phyloP scores from a whole-genome alignment of 2,113 vertebrate species.

The Brevimyrus niger region DNA sequence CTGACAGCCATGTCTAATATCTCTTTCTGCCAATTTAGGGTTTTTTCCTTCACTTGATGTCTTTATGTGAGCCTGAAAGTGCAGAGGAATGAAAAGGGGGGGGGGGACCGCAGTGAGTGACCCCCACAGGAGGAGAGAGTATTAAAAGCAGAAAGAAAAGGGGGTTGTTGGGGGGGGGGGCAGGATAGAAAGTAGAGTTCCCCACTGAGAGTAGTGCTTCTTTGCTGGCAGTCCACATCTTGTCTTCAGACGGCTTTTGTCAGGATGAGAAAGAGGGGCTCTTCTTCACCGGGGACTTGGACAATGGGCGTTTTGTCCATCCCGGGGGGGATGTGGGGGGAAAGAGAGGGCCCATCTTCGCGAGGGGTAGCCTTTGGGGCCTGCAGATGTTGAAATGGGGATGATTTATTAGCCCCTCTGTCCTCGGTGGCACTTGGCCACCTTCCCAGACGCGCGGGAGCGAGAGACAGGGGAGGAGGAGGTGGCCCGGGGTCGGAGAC shows the following conservation, averaged over 20 bases:
- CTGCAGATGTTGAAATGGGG: constrained; percentile 81
- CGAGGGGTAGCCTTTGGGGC: constrained; percentile 71
- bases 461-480: constrained; percentile 48
- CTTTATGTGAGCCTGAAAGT: constrained; percentile 91
- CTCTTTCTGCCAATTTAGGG: constrained; percentile 86
- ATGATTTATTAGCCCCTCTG: constrained; percentile 86
- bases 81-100: constrained; percentile 67
- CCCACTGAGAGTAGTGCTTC: constrained; percentile 77
- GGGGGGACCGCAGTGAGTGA: constrained; percentile 64
- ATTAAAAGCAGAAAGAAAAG: constrained; percentile 56
- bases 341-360: constrained; percentile 63
- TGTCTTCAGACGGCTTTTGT: constrained; percentile 88
- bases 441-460: constrained; percentile 75
- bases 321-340: constrained; percentile 62
- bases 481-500: constrained; percentile 57
- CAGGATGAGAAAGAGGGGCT: constrained; percentile 70
- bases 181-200: constrained; percentile 61
- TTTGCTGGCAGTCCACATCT: constrained; percentile 75
- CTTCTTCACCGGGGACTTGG: constrained; percentile 79
- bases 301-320: constrained; percentile 91
- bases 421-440: constrained; percentile 86
- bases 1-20: constrained; percentile 99
- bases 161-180: constrained; percentile 31
- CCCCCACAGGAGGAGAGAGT: constrained; percentile 81
- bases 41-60: constrained; percentile 85